phyloP scores from a whole-genome alignment of 1,140 invertebrate species.

The Centruroides vittatus region DNA sequence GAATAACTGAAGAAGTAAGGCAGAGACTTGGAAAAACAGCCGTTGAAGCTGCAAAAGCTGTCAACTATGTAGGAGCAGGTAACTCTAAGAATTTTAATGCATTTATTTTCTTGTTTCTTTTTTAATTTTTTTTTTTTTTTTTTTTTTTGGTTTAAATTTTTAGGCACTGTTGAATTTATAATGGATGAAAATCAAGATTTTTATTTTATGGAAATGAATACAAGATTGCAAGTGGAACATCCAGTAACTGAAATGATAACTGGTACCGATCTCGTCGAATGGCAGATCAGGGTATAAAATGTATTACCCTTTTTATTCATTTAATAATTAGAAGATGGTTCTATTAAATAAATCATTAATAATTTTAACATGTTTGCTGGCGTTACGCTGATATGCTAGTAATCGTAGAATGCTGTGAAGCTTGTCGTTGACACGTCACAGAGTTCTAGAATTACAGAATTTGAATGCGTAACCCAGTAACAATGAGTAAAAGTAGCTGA shows the following conservation, averaged over 20 bases:
- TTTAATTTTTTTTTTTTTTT: no score
- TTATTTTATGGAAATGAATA: constrained; percentile 99
- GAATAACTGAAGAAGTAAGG: constrained; percentile 58
- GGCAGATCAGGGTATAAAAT: constrained; percentile 56
- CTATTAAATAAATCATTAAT: no score
- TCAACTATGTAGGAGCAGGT: constrained; percentile 83
- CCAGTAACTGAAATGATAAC: constrained; percentile 98
- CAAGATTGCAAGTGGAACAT: constrained; percentile 84
- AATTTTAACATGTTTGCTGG: no score
- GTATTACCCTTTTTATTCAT: no score
- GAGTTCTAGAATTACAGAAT: no score
- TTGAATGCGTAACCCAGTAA: no score
- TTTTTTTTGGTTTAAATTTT: not conserved
- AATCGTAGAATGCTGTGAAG: no score
- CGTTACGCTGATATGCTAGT: no score
- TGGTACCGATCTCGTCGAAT: constrained; percentile 83
- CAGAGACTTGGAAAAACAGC: constrained; percentile 70
- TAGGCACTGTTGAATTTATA: constrained; percentile 85
- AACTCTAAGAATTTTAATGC: not conserved
- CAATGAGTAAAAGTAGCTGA: no score
- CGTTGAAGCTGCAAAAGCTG: constrained; percentile 76
- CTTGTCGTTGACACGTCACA: no score
- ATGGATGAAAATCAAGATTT: constrained; percentile 71
- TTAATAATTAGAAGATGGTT: no score
- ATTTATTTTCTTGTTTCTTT: no score